Conservation (phyloP, 2,113 vertebrate genomes). For the Ochotona curzoniae region DNA sequence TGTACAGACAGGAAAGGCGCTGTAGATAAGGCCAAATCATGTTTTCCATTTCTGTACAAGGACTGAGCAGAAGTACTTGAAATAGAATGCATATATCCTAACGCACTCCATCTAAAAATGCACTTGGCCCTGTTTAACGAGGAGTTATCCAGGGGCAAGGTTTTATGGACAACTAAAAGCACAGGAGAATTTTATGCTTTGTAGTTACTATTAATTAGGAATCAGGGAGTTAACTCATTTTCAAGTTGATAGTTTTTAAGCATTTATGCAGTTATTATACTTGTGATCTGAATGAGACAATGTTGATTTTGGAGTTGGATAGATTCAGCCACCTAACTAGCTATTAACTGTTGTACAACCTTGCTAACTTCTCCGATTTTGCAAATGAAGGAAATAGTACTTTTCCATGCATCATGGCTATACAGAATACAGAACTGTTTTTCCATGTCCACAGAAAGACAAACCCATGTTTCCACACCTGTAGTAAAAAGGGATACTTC, state of each 20-base stretch:
- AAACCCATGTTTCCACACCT: neutral
- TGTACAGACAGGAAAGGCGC: neutral
- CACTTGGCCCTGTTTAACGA: neutral
- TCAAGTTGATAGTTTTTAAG: neutral
- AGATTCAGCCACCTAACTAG: neutral
- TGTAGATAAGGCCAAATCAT: neutral
- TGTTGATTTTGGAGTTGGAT: slow-evolving; percentile 14
- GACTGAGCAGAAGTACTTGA: slow-evolving; percentile 19
- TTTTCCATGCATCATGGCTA: neutral
- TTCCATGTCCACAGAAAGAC: neutral
- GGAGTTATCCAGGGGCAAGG: neutral
- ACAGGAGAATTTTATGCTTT: slow-evolving; percentile 14
- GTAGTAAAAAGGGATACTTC: slow-evolving; percentile 7
- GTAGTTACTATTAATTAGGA: neutral
- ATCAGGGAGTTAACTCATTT: neutral
- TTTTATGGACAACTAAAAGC: neutral
- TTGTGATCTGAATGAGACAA: neutral
- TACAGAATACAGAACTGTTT: neutral
- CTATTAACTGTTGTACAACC: neutral
- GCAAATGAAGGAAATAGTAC: neutral
- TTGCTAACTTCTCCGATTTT: neutral
- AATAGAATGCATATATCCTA: neutral
- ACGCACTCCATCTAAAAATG: neutral
- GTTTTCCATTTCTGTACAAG: slow-evolving; percentile 4
- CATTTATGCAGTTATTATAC: slow-evolving; percentile 47